These are phyloP conservation scores for Lichenostomus cassidix DNA, from an alignment of 2,113 vertebrate genomes.

Conservation along the genomic window DNA sequence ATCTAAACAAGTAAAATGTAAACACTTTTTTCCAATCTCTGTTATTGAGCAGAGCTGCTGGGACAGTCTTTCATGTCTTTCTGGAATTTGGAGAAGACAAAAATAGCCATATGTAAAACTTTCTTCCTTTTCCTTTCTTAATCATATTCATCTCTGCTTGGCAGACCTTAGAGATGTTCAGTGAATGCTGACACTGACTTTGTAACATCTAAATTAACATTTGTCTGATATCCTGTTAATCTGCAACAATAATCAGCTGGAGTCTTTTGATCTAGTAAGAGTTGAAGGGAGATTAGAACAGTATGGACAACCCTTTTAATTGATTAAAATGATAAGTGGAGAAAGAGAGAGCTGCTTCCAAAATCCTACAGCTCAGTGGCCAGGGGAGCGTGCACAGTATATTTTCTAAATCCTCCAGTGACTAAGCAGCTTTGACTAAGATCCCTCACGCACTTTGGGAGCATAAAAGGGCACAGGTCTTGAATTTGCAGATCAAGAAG, in stretches of 20 bases:
- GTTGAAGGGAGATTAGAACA: slow-evolving; percentile 19
- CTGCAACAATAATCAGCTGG: neutral
- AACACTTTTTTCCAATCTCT: neutral
- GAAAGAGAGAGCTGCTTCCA: neutral
- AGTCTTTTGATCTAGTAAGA: neutral
- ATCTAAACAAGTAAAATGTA: neutral
- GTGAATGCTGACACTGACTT: neutral
- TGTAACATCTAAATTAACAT: slow-evolving; percentile 18
- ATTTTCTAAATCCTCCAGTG: neutral
- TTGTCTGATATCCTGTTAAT: slow-evolving; percentile 14
- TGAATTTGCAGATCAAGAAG: neutral
- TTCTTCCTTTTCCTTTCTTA: neutral
- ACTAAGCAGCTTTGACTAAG: neutral
- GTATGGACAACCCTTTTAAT: slow-evolving; percentile 20
- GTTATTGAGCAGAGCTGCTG: neutral
- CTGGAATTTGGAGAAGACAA: neutral
- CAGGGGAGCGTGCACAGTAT: neutral
- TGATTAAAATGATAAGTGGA: slow-evolving; percentile 45
- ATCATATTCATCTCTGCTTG: neutral
- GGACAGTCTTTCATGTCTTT: neutral
- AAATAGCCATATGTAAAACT: neutral
- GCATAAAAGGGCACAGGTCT: neutral
- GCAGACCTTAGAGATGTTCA: neutral
- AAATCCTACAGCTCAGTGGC: neutral
- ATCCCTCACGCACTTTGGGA: neutral